phyloP scores from a whole-genome alignment of 2,888 invertebrate genomes.

The Leptopilina myrica region DNA sequence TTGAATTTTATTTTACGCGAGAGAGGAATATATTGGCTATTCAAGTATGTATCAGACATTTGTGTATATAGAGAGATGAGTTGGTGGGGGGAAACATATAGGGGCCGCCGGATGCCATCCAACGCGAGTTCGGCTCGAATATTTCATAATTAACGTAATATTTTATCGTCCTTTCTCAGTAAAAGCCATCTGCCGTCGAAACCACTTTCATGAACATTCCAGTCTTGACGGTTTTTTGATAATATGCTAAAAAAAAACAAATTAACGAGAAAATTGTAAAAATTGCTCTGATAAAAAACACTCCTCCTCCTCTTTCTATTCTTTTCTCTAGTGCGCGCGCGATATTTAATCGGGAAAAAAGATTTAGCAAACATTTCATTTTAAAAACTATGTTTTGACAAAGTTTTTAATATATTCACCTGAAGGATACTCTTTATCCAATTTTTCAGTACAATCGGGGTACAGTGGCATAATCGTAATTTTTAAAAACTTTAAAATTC shows the following conservation, averaged over 20 bases:
- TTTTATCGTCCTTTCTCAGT: constrained; percentile 45
- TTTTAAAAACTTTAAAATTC: too few relatives aligned
- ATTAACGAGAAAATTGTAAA: constrained; percentile 27
- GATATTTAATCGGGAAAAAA: not conserved
- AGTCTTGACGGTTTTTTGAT: constrained; percentile 31
- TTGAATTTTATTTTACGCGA: not conserved
- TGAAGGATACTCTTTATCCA: too few relatives aligned
- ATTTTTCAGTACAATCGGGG: too few relatives aligned
- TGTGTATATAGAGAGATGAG: constrained; percentile 15
- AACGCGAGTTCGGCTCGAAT: constrained; percentile 41
- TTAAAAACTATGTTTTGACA: too few relatives aligned
- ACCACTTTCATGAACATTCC: constrained; percentile 45
- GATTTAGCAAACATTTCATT: too few relatives aligned
- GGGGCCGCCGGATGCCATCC: constrained; percentile 30
- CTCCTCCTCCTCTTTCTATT: not conserved
- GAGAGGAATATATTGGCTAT: not conserved
- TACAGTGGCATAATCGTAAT: too few relatives aligned
- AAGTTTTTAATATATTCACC: too few relatives aligned
- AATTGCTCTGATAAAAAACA: not conserved
- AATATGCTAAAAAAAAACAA: constrained; percentile 33
- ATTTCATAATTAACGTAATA: constrained; percentile 55
- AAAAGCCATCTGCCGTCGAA: constrained; percentile 41
- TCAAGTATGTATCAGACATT: constrained; percentile 10
- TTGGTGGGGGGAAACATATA: not conserved
- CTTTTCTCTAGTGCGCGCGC: not conserved